Evolutionary conservation across 1,140 invertebrate genomes (phyloP), one percentile per base, ranked within the genome.

Genomic region (Drosophila orena): DNA sequence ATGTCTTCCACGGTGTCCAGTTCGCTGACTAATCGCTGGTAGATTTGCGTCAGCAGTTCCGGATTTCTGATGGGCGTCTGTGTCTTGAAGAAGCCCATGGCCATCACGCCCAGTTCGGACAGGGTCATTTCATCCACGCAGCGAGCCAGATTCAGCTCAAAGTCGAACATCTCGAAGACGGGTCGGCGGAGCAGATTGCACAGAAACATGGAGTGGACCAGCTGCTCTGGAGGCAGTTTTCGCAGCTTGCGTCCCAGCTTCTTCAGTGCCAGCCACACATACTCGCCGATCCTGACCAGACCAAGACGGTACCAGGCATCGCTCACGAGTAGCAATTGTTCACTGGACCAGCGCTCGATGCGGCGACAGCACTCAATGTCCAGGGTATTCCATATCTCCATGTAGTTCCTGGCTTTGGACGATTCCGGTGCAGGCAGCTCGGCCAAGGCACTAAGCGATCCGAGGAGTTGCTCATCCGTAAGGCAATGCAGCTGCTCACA

Each of bases 81-180:
- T 1, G 93, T 94, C 91, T 95, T 95, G 61, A 95, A 95, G 78
- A 94, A 95, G 0, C 93, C 94, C 91, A 95, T 93, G 14, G 93
- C 92, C 55, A 94, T 83, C 8, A 95, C 92, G 12, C 92, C 93
- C 20, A 95, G 38, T 84, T 96, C 95, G 56, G 94, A 91, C 0
- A 93, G 58, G 2, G 79, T 92, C 74, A 95, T 92, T 5, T 93
- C 74, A 11, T 93, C 54, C 4, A 94, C 55, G 57, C 89, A 85
- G 10, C 92, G 73, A 20, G 92, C 80, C 2, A 95, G 58, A 24
- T 83, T 84, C 64, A 91, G 84, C 74, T 95, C 94, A 15, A 94
- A 90, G 55, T 95, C 94, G 60, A 94, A 95, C 91, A 94, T 93
- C 49, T 93, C 91, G 15, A 94, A 80, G 8, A 88, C 61, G 4